A percentile compares a stretch with the other conserved stretches of the same genome.
These are phyloP conservation scores for Telmatherina bonti DNA, from an alignment of 2,797 vertebrate species.

Conservation along the genomic window DNA sequence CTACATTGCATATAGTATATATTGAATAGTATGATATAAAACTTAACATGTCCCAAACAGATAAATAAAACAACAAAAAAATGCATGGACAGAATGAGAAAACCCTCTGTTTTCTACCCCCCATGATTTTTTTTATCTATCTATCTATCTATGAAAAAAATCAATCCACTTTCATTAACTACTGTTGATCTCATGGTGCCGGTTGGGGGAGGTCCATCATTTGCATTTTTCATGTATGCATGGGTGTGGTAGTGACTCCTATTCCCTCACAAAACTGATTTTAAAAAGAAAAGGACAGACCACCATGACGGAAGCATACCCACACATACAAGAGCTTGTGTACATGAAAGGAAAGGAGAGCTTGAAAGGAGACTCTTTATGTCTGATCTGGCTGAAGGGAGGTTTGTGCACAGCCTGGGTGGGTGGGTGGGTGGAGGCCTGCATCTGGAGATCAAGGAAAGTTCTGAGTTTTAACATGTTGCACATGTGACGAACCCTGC, in stretches of 20 bases:
- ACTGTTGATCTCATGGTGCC: slow-evolving; percentile 65
- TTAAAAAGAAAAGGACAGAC: slow-evolving; percentile 39
- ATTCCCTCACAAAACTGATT: slow-evolving; percentile 43
- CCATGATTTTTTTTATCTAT: too few species aligned
- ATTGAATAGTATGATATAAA: not conserved
- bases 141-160: too few species aligned
- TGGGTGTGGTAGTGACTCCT: slow-evolving; percentile 30
- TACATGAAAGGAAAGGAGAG: slow-evolving; percentile 66
- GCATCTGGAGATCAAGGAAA: slow-evolving; percentile 67
- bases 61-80: slow-evolving; percentile 52
- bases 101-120: slow-evolving; percentile 48
- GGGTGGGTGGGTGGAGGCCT: slow-evolving; percentile 46
- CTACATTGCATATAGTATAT: too few species aligned
- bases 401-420: slow-evolving; percentile 50
- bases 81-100: slow-evolving; percentile 19
- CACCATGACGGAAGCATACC: slow-evolving; percentile 44
- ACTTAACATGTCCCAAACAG: not conserved
- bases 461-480: slow-evolving; percentile 65
- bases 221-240: slow-evolving; percentile 52
- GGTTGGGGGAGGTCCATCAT: slow-evolving; percentile 51
- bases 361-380: slow-evolving; percentile 64
- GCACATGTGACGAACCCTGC: slow-evolving; percentile 63
- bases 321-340: slow-evolving; percentile 41
- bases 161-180: slow-evolving; percentile 81
- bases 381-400: slow-evolving; percentile 73